Base-by-base conservation (phyloP, 2,888 invertebrate genomes). In the Tholera decimalis region DNA sequence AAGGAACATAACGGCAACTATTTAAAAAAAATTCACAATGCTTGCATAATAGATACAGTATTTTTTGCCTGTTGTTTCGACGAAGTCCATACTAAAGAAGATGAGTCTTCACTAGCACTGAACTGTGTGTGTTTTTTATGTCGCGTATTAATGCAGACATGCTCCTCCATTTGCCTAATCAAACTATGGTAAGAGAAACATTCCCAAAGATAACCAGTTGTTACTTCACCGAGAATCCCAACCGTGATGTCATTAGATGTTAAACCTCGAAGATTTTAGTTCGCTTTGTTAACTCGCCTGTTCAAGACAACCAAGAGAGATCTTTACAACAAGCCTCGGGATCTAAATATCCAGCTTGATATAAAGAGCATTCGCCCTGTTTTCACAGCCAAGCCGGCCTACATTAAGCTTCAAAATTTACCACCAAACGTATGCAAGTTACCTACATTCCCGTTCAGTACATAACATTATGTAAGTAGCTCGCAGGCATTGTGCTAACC, bases 381-480 rank as follows among this genome's bases (percentile, higher is more conserved):
- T 56, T 46, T 53, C 51, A 64, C 53, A 44, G 22, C n/a, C 24
- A 55, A 53, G 44, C 58, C 57, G 26, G 58, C 68, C 65, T 56
- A 67, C 30, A 62, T 49, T 50, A 56, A 46, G 56, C 60, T 59
- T 63, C 57, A 64, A 66, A 64, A 69, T 68, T 61, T 50, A 63
- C 60, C 54, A 47, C 59, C 18, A 56, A 72, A 58, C 62, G 67
- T 59, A 64, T 64, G 64, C 66, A 69, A 70, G 65, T 57, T 62
- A 53, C 63, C 60, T 54, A 63, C 61, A 62, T 67, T 54, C 59
- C 33, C 54, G 50, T 63, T 64, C 51, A 62, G 46, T 72, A 55
- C 35, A 61, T 41, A 77, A 71, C 77, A 67, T 77, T 59, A 77
- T 59, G 67, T 60, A 72, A 74, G 66, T 76, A 66, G 70, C 78